Percentiles rank a stretch among this genome's conserved stretches.
These are phyloP conservation scores for Alectura lathami DNA, from an alignment of 2,113 vertebrate genomes.

Conservation along the genomic window DNA sequence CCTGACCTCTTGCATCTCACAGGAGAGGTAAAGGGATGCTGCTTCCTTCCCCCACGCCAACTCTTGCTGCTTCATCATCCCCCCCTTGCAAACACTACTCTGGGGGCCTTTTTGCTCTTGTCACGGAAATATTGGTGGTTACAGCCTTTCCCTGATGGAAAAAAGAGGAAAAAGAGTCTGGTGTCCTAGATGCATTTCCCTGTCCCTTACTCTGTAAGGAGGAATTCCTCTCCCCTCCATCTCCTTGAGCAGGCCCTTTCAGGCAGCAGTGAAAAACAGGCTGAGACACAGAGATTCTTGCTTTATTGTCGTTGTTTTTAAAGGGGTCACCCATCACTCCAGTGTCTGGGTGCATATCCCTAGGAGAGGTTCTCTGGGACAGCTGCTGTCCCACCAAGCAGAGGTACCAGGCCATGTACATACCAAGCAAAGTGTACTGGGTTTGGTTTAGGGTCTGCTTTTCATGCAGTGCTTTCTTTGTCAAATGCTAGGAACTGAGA, in stretches of 20 bases:
- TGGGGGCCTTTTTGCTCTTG: not conserved
- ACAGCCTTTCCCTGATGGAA: not conserved
- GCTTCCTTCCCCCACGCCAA: not conserved
- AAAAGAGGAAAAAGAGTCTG: not conserved
- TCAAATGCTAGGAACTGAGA: constrained; percentile 12
- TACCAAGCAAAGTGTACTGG: rapidly evolving
- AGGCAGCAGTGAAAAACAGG: not conserved
- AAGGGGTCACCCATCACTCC: not conserved
- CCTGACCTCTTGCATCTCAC: rapidly evolving
- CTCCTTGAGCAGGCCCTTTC: not conserved
- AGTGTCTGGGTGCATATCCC: not conserved
- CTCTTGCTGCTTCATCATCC: not conserved
- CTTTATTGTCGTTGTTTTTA: not conserved
- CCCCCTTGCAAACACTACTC: rapidly evolving
- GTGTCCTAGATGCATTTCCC: not conserved
- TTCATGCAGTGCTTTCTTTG: constrained; percentile 3
- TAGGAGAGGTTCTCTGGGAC: not conserved
- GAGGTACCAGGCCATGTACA: not conserved
- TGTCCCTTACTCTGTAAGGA: not conserved
- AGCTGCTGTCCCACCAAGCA: not conserved
- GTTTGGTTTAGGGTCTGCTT: not conserved
- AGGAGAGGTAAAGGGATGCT: not conserved
- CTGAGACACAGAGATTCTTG: not conserved
- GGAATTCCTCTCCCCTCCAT: not conserved
- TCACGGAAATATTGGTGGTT: not conserved